A percentile compares a stretch with the other conserved stretches of the same genome.
Conservation (phyloP, 2,797 vertebrate genomes). For the Discoglossus pictus region DNA sequence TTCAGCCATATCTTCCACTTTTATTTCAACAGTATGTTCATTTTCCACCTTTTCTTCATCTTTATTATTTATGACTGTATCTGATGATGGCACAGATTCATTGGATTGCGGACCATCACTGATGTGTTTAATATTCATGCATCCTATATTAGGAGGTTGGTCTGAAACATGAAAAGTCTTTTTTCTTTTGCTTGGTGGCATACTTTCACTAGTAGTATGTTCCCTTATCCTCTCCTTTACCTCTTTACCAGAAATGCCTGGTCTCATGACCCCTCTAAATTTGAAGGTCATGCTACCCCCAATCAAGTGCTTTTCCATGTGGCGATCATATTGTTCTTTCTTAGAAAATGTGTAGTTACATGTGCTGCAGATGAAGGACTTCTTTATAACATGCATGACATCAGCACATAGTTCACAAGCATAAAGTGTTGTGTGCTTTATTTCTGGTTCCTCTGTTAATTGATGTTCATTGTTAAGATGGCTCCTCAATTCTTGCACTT, state of each 20-base stretch:
- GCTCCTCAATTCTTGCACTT: slow-evolving; percentile 84
- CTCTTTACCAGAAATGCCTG: slow-evolving; percentile 60
- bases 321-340: slow-evolving; percentile 96
- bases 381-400: slow-evolving; percentile 95
- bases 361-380: slow-evolving; percentile 96
- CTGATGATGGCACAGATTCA: slow-evolving; percentile 56
- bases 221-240: slow-evolving; percentile 61
- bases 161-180: slow-evolving; percentile 65
- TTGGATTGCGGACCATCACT: slow-evolving; percentile 63
- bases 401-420: slow-evolving; percentile 95
- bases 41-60: slow-evolving; percentile 52
- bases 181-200: slow-evolving; percentile 76
- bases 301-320: slow-evolving; percentile 94
- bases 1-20: slow-evolving; percentile 71
- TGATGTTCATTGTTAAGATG: slow-evolving; percentile 85
- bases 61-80: slow-evolving; percentile 63
- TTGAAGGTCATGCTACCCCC: slow-evolving; percentile 86
- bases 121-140: slow-evolving; percentile 56
- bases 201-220: not conserved
- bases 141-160: slow-evolving; percentile 61
- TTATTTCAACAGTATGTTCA: slow-evolving; percentile 66
- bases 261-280: slow-evolving; percentile 87
- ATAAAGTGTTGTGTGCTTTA: slow-evolving; percentile 91
- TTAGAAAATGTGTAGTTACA: slow-evolving; percentile 99
- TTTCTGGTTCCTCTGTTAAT: slow-evolving; percentile 79